phyloP scores from a whole-genome alignment of 2,113 vertebrate species.

The Gila orcuttii region DNA sequence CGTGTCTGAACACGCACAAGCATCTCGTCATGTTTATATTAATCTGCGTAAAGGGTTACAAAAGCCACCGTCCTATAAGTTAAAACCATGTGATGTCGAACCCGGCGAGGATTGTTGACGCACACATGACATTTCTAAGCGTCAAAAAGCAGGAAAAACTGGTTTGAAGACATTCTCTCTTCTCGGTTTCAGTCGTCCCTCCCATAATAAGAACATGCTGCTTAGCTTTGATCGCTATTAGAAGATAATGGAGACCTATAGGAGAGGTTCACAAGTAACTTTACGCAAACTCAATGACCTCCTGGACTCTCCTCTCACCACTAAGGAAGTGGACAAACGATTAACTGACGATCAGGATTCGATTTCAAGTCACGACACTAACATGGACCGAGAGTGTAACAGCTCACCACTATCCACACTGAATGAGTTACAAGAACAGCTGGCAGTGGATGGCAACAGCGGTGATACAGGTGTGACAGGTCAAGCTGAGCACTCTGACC shows the following conservation, averaged over 20 bases:
- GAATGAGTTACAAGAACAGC: conserved; percentile 57
- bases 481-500: conserved; percentile 13
- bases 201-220: conserved; percentile 26
- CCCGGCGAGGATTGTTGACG: conserved; percentile 36
- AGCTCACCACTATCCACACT: conserved; percentile 59
- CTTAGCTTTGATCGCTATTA: background rate
- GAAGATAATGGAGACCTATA: conserved; percentile 60
- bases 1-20: conserved; percentile 28
- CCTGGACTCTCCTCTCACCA: background rate
- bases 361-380: background rate
- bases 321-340: background rate
- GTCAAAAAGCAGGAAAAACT: conserved; percentile 68
- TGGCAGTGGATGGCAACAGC: conserved; percentile 39
- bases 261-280: conserved; percentile 25
- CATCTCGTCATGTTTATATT: background rate
- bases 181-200: conserved; percentile 20
- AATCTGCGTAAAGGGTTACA: conserved; percentile 36
- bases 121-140: conserved; percentile 15
- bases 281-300: background rate
- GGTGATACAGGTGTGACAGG: conserved; percentile 41
- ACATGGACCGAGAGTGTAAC: conserved; percentile 47
- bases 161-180: conserved; percentile 65
- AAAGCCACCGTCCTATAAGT: conserved; percentile 38
- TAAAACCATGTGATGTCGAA: conserved; percentile 61
- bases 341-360: conserved; percentile 11